These are phyloP conservation scores for Dasysyrphus albostriatus DNA, from an alignment of 2,888 invertebrate genomes.

Conservation along the genomic window DNA sequence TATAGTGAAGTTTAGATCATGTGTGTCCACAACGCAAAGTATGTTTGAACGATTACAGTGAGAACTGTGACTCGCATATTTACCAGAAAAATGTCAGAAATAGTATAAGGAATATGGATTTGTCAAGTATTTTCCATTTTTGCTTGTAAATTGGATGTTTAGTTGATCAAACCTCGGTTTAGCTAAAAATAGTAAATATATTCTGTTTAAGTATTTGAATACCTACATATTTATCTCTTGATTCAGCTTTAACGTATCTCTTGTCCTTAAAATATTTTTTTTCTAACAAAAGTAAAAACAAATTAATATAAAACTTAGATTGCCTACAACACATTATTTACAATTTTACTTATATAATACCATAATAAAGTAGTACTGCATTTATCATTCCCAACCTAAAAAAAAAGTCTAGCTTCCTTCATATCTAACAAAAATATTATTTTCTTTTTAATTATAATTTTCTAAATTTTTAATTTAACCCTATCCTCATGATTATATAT, in stretches of 20 bases:
- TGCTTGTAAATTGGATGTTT: too few species aligned
- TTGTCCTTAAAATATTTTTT: conserved; percentile 36
- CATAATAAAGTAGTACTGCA: conserved; percentile 61
- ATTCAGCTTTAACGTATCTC: conserved; percentile 24
- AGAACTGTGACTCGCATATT: too few species aligned
- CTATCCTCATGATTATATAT: conserved; percentile 36
- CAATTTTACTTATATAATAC: conserved; percentile 59
- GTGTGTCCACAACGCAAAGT: too few species aligned
- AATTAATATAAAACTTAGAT: conserved; percentile 41
- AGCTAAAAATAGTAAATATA: too few species aligned
- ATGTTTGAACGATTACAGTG: too few species aligned
- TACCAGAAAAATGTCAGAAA: too few species aligned
- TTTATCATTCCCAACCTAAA: conserved; percentile 38
- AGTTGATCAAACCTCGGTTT: too few species aligned
- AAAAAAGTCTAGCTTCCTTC: conserved; percentile 42
- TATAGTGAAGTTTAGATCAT: too few species aligned
- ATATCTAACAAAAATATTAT: conserved; percentile 46
- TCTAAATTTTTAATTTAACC: conserved; percentile 4
- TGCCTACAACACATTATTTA: conserved; percentile 63
- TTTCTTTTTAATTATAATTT: conserved; percentile 17
- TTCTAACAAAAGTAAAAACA: background rate
- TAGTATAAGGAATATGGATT: too few species aligned
- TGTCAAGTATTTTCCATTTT: too few species aligned
- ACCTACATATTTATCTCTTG: too few species aligned
- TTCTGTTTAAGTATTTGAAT: too few species aligned